A percentile compares a stretch with the other conserved stretches of the same genome.
These are phyloP conservation scores for Meda fulgida DNA, from an alignment of 2,797 vertebrate species.

Conservation along the genomic window DNA sequence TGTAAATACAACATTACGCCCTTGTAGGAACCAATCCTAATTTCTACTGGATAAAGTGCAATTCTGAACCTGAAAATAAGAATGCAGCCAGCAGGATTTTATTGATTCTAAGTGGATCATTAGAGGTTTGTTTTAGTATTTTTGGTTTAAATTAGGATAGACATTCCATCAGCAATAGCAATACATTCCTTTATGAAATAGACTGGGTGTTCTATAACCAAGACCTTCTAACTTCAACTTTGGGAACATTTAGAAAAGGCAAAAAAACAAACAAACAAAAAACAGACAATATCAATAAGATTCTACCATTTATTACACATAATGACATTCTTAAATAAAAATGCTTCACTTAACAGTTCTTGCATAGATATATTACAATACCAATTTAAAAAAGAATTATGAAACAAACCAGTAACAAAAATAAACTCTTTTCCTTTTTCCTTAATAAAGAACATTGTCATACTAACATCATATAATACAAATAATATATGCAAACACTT, in stretches of 20 bases:
- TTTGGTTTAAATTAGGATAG: background rate
- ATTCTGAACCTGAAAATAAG: background rate
- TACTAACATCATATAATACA: slow-evolving; percentile 99
- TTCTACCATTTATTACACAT: slow-evolving; percentile 99
- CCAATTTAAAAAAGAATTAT: slow-evolving; percentile 99
- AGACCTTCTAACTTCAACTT: background rate
- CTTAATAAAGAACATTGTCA: slow-evolving; percentile 99
- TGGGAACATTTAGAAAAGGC: background rate
- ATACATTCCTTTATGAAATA: background rate
- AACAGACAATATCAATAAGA: slow-evolving; percentile 84
- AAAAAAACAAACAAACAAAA: background rate
- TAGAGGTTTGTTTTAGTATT: background rate
- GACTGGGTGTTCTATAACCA: background rate
- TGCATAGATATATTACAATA: slow-evolving; percentile 99
- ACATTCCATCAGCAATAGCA: background rate
- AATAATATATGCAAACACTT: slow-evolving; percentile 99
- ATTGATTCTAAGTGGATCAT: background rate
- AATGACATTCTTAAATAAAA: slow-evolving; percentile 99
- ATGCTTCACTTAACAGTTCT: slow-evolving; percentile 99
- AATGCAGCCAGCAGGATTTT: background rate
- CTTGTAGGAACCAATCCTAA: background rate
- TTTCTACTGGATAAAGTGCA: background rate
- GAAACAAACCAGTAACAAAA: slow-evolving; percentile 99
- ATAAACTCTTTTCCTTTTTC: slow-evolving; percentile 98
- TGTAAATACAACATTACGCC: background rate